Evolutionary conservation across 1,140 invertebrate genomes (phyloP).

Genomic region (Eciton burchellii): DNA sequence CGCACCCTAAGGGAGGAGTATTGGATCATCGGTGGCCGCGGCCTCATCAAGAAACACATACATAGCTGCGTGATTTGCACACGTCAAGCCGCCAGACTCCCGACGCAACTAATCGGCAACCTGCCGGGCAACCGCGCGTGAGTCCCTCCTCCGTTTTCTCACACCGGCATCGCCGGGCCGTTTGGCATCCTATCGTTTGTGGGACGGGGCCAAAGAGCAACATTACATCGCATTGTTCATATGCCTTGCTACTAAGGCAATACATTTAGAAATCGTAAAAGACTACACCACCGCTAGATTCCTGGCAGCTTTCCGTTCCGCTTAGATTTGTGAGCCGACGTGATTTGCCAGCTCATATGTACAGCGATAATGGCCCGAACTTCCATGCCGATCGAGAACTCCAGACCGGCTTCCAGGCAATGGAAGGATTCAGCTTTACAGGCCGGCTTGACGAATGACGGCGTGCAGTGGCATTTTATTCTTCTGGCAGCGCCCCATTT

Average conservation of each 20-base stretch:
- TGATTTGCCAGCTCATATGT: too few relatives aligned
- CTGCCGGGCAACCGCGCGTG: conserved; percentile 73
- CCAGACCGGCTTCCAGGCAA: not conserved
- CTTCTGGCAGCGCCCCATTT: too few relatives aligned
- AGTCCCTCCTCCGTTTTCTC: conserved; percentile 67
- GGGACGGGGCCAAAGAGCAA: conserved; percentile 59
- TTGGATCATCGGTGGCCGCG: conserved; percentile 58
- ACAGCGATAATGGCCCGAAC: not conserved
- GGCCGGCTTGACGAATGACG: too few relatives aligned
- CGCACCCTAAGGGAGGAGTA: too few relatives aligned
- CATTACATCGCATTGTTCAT: conserved; percentile 65
- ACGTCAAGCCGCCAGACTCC: conserved; percentile 66
- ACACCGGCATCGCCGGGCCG: conserved; percentile 79
- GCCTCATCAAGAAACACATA: too few relatives aligned
- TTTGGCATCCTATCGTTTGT: conserved; percentile 73
- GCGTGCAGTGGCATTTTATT: too few relatives aligned
- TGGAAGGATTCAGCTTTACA: not conserved
- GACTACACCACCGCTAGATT: conserved; percentile 11
- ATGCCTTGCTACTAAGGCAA: too few relatives aligned
- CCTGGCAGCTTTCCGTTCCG: conserved; percentile 40
- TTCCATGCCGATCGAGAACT: conserved; percentile 30
- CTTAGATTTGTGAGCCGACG: not conserved
- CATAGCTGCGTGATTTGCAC: conserved; percentile 61
- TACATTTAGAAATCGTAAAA: conserved; percentile 42
- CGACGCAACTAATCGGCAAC: conserved; percentile 78